Evolutionary conservation across 2,888 invertebrate genomes (phyloP).

Genomic region (Bombylius major): DNA sequence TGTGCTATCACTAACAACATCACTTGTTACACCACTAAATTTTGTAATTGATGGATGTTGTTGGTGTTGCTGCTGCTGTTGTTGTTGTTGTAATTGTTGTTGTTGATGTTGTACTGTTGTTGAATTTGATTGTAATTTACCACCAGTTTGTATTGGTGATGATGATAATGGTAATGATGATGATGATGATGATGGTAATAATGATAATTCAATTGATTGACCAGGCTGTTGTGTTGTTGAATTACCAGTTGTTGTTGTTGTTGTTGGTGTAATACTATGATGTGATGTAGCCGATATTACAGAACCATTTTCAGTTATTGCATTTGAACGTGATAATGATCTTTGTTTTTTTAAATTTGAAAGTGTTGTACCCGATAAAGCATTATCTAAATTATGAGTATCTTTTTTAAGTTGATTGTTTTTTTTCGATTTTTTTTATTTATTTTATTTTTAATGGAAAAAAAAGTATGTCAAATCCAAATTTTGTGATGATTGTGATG

Average conservation of each 20-base stretch:
- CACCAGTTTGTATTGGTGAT: neutral
- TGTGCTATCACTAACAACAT: conserved; percentile 58
- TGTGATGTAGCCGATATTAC: conserved; percentile 31
- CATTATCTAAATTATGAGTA: conserved; percentile 22
- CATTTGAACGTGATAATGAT: conserved; percentile 57
- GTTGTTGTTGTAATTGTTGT: conserved; percentile 25
- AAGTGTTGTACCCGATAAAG: conserved; percentile 46
- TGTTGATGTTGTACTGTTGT: conserved; percentile 12
- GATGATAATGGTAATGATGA: conserved; percentile 20
- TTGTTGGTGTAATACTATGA: conserved; percentile 4
- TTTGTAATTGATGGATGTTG: conserved; percentile 25
- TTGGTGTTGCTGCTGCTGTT: conserved; percentile 21
- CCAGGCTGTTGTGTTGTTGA: conserved; percentile 5
- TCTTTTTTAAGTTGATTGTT: conserved; percentile 12
- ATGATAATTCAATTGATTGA: conserved; percentile 37
- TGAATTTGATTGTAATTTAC: conserved; percentile 14
- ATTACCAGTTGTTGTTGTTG: conserved; percentile 34
- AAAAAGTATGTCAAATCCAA: neutral
- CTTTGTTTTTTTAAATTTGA: conserved; percentile 90
- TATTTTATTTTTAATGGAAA: neutral
- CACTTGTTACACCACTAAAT: conserved; percentile 64
- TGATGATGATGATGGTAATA: conserved; percentile 31
- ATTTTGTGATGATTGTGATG: neutral
- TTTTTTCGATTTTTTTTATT: neutral
- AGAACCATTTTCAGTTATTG: conserved; percentile 38